Evolutionary conservation across 2,888 invertebrate genomes (phyloP), one percentile per base, ranked within the genome.

Genomic region (Parnassius glacialis): DNA sequence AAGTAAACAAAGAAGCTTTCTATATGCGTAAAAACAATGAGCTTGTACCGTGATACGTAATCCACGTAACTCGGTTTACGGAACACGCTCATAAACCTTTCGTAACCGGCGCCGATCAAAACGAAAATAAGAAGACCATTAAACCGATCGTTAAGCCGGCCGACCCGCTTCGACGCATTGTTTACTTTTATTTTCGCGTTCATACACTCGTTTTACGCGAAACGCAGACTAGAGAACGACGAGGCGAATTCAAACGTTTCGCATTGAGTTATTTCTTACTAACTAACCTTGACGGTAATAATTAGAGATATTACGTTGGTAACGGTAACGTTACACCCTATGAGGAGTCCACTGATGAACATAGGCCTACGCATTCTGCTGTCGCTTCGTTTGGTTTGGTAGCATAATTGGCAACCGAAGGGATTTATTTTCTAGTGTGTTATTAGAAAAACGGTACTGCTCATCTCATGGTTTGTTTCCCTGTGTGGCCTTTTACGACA

Each of bases 51-150:
- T 34, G 34, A 34, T 34, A 69, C 66, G 64, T 70, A 75, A 76
- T 70, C 67, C 70, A 73, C 75, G 80, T 78, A 81, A 82, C 73
- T 74, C 73, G 71, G 76, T 77, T 79, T 76, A 74, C 75, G 76
- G 78, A 78, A 78, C 78, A 72, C 62, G 64, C 45, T 68, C 65
- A 70, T 79, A 74, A 78, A 80, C 68, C 72, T 73, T 72, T 65
- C 76, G 76, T 76, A 77, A 78, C 70, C 70, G 68, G 65, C 72
- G 68, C 68, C 68, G 67, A 68, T 69, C 66, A 67, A 70, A 70
- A 78, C 69, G 67, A 66, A 68, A 68, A 68, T 71, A 67, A 69
- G 67, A 61, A 65, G 67, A 75, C 71, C 69, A 72, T 80, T 80
- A 79, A 82, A 78, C 78, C 75, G 72, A 66, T 74, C 80, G 71